Conservation (phyloP, 2,888 invertebrate species). For the Cryptus viduatorius region DNA sequence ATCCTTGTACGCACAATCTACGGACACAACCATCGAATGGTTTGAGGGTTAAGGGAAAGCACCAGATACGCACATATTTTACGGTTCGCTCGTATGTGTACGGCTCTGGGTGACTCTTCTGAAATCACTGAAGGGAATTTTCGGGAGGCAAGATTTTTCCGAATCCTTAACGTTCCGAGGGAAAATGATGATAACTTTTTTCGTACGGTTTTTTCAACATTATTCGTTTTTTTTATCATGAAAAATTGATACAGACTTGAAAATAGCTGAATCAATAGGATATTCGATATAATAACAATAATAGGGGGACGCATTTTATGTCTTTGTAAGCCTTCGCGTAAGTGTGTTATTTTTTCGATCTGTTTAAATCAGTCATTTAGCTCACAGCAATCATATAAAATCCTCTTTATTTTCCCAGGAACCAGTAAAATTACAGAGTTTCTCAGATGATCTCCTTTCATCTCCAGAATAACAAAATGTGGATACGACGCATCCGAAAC, state of each 20-base stretch:
- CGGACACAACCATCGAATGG: constrained; percentile 22
- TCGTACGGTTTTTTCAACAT: neutral
- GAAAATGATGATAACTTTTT: constrained; percentile 7
- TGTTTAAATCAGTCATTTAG: too few species aligned
- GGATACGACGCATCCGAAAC: neutral
- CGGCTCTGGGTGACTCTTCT: neutral
- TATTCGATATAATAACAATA: too few species aligned
- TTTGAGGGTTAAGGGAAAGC: neutral
- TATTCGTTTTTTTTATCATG: neutral
- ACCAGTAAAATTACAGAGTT: neutral
- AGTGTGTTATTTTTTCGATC: too few species aligned
- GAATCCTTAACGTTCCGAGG: neutral
- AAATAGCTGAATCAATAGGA: too few species aligned
- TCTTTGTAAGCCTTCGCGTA: too few species aligned
- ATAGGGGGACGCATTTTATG: too few species aligned
- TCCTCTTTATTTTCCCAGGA: neutral
- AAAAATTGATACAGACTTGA: neutral
- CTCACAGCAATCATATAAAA: too few species aligned
- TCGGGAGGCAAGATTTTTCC: neutral
- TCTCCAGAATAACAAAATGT: neutral
- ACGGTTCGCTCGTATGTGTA: neutral
- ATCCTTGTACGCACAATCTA: neutral
- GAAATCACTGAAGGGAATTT: constrained; percentile 1
- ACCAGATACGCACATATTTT: neutral
- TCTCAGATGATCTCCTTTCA: neutral